A percentile compares a stretch with the other conserved stretches of the same genome.
These are phyloP conservation scores for Podarcis siculus DNA, from an alignment of 2,797 vertebrate species.

Conservation along the genomic window DNA sequence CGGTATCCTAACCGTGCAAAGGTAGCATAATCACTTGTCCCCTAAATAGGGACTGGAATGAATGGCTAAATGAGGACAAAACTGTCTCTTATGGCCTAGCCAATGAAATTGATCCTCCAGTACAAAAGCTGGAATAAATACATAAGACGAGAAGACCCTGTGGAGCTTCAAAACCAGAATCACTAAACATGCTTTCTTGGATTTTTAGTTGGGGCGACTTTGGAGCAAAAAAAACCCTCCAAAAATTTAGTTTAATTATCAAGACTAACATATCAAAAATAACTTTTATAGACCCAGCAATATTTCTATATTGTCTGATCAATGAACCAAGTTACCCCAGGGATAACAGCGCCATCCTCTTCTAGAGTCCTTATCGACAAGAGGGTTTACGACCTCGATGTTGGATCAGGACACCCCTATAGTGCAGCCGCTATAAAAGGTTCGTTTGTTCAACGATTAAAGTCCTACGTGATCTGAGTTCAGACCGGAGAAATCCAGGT, in stretches of 20 bases:
- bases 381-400: constrained; percentile 80
- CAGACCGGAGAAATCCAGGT: constrained; percentile 71
- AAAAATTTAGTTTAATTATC: neutral
- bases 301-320: constrained; percentile 22
- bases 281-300: too few relatives aligned
- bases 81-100: constrained; percentile 71
- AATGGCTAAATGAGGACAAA: constrained; percentile 71
- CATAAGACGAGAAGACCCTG: constrained; percentile 79
- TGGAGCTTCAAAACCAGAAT: constrained; percentile 75
- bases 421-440: constrained; percentile 69
- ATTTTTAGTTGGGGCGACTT: constrained; percentile 78
- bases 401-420: constrained; percentile 79
- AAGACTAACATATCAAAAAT: constrained; percentile 34
- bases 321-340: constrained; percentile 78
- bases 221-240: constrained; percentile 49
- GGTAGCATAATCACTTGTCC: constrained; percentile 80
- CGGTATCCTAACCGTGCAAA: constrained; percentile 78
- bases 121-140: constrained; percentile 61
- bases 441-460: constrained; percentile 79
- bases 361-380: constrained; percentile 74
- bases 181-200: rapidly evolving
- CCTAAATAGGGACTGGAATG: constrained; percentile 79
- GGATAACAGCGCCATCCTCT: constrained; percentile 81
- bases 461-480: constrained; percentile 78
- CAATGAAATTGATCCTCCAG: constrained; percentile 75